phyloP scores from a whole-genome alignment of 2,888 invertebrate species.

The Drosophila gaucha region DNA sequence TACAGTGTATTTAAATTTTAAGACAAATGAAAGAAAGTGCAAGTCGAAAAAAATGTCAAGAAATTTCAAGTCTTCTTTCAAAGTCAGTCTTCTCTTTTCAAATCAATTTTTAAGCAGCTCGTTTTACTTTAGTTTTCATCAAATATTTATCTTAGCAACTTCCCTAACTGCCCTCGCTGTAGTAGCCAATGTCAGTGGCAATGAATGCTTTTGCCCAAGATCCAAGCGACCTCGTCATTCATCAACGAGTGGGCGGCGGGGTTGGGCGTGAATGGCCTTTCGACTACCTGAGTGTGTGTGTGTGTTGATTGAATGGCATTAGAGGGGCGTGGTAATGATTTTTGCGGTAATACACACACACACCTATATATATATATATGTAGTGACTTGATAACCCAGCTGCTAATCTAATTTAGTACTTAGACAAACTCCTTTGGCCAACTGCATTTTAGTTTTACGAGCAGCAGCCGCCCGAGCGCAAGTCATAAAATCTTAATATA shows the following conservation, averaged over 20 bases:
- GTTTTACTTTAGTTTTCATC: background rate
- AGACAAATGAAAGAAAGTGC: too few species aligned
- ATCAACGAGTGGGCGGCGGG: slow-evolving; percentile 60
- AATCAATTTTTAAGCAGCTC: background rate
- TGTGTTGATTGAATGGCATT: slow-evolving; percentile 50
- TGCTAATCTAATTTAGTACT: slow-evolving; percentile 61
- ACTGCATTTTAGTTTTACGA: slow-evolving; percentile 56
- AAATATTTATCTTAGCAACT: background rate
- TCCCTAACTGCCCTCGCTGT: slow-evolving; percentile 25
- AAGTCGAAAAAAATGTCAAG: too few species aligned
- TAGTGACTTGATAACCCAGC: slow-evolving; percentile 58
- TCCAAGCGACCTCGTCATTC: slow-evolving; percentile 57
- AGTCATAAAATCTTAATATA: slow-evolving; percentile 80
- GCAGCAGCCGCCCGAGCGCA: slow-evolving; percentile 26
- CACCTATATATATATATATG: slow-evolving; percentile 1
- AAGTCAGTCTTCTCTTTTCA: too few species aligned
- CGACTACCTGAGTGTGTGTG: slow-evolving; percentile 58
- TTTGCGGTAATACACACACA: slow-evolving; percentile 26
- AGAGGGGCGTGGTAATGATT: slow-evolving; percentile 37
- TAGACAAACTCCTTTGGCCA: slow-evolving; percentile 23
- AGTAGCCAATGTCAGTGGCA: slow-evolving; percentile 37
- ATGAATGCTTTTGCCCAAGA: slow-evolving; percentile 60
- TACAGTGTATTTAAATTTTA: too few species aligned
- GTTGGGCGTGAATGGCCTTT: slow-evolving; percentile 29
- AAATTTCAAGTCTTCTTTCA: too few species aligned